A percentile compares a stretch with the other conserved stretches of the same genome.
Conservation (phyloP, 2,113 vertebrate genomes). For the Vombatus ursinus region DNA sequence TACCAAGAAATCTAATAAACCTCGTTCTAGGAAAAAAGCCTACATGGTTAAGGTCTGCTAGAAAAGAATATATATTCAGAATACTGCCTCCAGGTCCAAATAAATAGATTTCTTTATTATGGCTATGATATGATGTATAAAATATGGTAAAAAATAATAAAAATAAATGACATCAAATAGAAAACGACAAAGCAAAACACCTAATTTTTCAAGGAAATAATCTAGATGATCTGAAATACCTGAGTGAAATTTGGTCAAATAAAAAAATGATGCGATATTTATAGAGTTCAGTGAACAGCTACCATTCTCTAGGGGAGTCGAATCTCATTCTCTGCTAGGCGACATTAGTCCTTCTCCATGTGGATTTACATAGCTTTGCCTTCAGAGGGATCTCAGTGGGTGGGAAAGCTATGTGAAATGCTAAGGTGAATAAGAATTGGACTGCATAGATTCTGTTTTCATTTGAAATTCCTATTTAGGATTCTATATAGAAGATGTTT, state of each 20-base stretch:
- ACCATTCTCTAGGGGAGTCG: neutral
- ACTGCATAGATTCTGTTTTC: neutral
- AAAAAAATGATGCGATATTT: neutral
- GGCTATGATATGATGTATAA: slow-evolving; percentile 51
- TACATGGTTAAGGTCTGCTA: slow-evolving; percentile 51
- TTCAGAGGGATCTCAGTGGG: neutral
- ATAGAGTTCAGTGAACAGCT: neutral
- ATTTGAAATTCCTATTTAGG: neutral
- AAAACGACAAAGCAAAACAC: neutral
- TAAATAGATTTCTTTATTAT: slow-evolving; percentile 72
- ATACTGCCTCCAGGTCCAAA: slow-evolving; percentile 60
- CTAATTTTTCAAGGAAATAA: slow-evolving; percentile 27
- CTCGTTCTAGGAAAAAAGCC: slow-evolving; percentile 56
- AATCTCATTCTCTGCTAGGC: neutral
- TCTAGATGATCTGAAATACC: neutral
- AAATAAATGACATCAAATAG: slow-evolving; percentile 51
- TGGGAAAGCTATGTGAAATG: neutral
- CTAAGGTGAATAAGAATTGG: neutral
- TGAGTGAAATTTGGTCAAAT: slow-evolving; percentile 22
- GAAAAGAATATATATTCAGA: slow-evolving; percentile 65
- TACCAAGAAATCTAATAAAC: slow-evolving; percentile 73
- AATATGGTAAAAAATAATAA: slow-evolving; percentile 62
- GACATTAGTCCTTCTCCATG: neutral
- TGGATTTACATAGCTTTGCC: neutral
- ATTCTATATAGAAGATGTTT: neutral